Evolutionary conservation across 1,140 invertebrate species (phyloP).

Genomic region (Metaphire vulgaris): DNA sequence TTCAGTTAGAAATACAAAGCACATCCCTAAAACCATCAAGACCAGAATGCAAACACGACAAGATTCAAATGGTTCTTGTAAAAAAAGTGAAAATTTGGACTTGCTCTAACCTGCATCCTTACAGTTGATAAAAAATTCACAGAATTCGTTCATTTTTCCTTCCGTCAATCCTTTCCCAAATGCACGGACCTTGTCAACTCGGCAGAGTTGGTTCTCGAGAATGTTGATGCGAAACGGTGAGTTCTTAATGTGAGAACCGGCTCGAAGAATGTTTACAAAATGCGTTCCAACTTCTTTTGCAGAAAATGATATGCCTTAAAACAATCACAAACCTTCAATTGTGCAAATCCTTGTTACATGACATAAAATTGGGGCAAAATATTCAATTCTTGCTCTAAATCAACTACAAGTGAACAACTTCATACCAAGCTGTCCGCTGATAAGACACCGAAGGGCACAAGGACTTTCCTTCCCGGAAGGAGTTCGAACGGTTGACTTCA

Average conservation of each 20-base stretch:
- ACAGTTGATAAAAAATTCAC: slow-evolving; percentile 65
- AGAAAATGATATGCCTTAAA: slow-evolving; percentile 77
- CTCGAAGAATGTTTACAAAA: slow-evolving; percentile 78
- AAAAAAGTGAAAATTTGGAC: too few species aligned
- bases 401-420: slow-evolving; percentile 25
- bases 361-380: too few species aligned
- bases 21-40: too few species aligned
- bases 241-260: slow-evolving; percentile 84
- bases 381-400: too few species aligned
- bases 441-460: not conserved
- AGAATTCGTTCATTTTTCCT: slow-evolving; percentile 79
- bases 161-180: slow-evolving; percentile 70
- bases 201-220: slow-evolving; percentile 72
- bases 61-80: too few species aligned
- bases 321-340: not conserved
- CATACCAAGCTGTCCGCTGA: slow-evolving; percentile 6
- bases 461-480: not conserved
- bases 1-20: too few species aligned
- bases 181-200: slow-evolving; percentile 87
- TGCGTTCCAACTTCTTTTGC: slow-evolving; percentile 85
- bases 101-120: slow-evolving; percentile 65
- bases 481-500: not conserved
- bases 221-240: slow-evolving; percentile 92
- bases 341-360: too few species aligned
- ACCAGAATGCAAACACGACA: too few species aligned